Evolutionary conservation across 2,797 vertebrate species (phyloP), one percentile per base, ranked within the genome.

Genomic region (Eulemur coronatus): DNA sequence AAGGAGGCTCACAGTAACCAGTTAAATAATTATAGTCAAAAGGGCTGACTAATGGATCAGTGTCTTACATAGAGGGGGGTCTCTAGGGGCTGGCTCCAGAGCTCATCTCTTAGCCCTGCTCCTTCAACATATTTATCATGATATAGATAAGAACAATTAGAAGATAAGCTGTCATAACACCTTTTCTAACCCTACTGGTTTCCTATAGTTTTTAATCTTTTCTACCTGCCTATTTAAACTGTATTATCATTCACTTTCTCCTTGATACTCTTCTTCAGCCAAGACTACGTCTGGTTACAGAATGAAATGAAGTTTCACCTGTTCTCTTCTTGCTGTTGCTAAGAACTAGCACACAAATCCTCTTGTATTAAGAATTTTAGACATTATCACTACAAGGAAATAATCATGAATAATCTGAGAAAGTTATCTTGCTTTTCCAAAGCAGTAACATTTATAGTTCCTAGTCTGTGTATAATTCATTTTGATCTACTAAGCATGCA

Each of bases 401-500:
- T 28, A 82, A 67, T 89, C 26, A 38, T 30, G 86, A 22, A 46
- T 52, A 87, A 78, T 48, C 35, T 76, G 52, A 87, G 52, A 94
- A 59, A 26, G 4, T 48, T 72, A 52, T 26, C 28, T 4, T 73
- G 81, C 12, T 81, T 97, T 93, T 84, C 30, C 35, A 82, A 70
- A 81, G 9, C 41, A 24, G 7, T 61, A 84, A 30, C 63, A 80
- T 33, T 63, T 90, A 63, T 33, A 26, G 59, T 70, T 72, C 11
- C 2, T 92, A 78, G n/a, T 52, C 65, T 94, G 26, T 79, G 7
- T 89, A 63, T 80, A 84, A 79, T 63, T 90, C 24, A 90, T 81
- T 94, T 86, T 90, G 65, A 96, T 81, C 91, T 91, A 89, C 70
- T 91, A 86, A 94, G 33, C 30, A 73, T 67, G n/a, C n/a, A 82